phyloP scores from a whole-genome alignment of 2,113 vertebrate genomes.

The Petromus typicus region DNA sequence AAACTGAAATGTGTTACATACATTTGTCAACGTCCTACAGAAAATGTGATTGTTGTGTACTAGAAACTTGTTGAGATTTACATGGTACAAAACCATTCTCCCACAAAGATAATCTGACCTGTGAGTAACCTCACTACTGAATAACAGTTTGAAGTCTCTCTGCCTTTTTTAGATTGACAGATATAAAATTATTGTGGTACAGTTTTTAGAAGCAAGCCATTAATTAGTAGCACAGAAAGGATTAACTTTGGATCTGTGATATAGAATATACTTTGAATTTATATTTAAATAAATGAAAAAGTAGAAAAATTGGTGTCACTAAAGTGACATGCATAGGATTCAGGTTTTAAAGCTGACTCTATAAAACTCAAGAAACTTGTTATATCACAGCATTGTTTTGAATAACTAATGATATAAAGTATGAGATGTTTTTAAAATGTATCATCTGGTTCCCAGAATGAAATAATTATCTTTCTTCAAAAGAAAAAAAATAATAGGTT shows the following conservation, averaged over 20 bases:
- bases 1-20: not conserved
- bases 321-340: not conserved
- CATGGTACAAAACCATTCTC: not conserved
- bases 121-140: not conserved
- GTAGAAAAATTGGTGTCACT: not conserved
- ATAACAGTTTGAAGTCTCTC: not conserved
- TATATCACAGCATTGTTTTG: not conserved
- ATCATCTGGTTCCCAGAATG: not conserved
- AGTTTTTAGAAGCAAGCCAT: not conserved
- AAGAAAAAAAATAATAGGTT: not conserved
- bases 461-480: constrained; percentile 23
- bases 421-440: not conserved
- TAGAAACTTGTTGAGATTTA: not conserved
- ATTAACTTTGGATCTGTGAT: not conserved
- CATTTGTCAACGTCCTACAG: not conserved
- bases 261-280: not conserved
- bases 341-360: not conserved
- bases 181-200: not conserved
- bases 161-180: not conserved
- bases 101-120: not conserved
- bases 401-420: not conserved
- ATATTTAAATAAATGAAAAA: constrained; percentile 20
- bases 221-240: not conserved
- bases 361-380: not conserved
- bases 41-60: too few species aligned